A percentile compares a stretch with the other conserved stretches of the same genome.
These are phyloP conservation scores for Whitmania pigra DNA, from an alignment of 1,140 invertebrate genomes.

Conservation along the genomic window DNA sequence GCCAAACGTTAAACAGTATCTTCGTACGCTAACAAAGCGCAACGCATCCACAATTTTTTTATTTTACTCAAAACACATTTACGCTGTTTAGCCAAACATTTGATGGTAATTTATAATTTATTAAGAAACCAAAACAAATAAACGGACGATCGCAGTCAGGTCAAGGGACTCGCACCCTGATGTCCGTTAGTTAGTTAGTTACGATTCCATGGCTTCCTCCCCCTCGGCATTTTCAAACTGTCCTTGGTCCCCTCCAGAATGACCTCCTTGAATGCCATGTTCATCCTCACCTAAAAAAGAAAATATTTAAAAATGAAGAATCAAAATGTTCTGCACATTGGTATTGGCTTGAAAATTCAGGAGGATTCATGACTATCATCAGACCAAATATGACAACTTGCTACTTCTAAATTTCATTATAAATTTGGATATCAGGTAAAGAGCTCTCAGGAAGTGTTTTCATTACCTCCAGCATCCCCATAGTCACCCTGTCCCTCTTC, in stretches of 20 bases:
- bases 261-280: background rate
- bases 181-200: background rate
- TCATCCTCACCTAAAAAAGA: background rate
- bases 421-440: too few relatives aligned
- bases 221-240: conserved; percentile 2
- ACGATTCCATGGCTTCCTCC: background rate
- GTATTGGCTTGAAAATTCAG: background rate
- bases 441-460: too few relatives aligned
- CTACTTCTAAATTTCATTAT: too few relatives aligned
- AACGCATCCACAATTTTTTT: background rate
- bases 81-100: background rate
- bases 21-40: background rate
- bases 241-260: background rate
- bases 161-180: background rate
- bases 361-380: background rate
- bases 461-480: background rate
- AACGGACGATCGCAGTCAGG: background rate
- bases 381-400: too few relatives aligned
- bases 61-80: background rate
- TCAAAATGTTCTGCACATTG: too few relatives aligned
- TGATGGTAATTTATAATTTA: too few relatives aligned
- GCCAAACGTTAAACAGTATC: background rate
- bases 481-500: background rate
- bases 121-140: conserved; percentile 1
- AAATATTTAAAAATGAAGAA: too few relatives aligned